Evolutionary conservation across 2,113 vertebrate genomes (phyloP).

Genomic region (Cariama cristata): DNA sequence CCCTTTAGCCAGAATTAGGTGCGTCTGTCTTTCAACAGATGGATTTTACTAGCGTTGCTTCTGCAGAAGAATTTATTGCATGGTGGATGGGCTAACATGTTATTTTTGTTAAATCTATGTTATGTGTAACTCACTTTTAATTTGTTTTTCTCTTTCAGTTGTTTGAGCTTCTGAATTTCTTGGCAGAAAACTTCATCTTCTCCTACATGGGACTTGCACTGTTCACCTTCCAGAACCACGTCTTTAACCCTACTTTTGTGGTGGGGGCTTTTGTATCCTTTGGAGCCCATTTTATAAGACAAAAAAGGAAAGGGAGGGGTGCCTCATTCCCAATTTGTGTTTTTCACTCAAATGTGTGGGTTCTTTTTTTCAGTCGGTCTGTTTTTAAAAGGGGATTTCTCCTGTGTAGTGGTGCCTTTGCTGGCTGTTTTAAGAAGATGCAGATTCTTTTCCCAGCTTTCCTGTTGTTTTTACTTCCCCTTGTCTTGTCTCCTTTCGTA

Average conservation of each 20-base stretch:
- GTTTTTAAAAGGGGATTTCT: conserved; percentile 18
- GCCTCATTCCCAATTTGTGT: not conserved
- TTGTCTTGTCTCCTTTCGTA: not conserved
- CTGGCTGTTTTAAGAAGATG: not conserved
- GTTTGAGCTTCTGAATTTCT: conserved; percentile 97
- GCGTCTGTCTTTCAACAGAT: not conserved
- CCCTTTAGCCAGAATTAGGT: not conserved
- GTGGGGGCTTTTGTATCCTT: conserved; percentile 97
- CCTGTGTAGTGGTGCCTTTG: not conserved
- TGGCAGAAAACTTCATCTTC: conserved; percentile 99
- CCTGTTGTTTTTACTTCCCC: not conserved
- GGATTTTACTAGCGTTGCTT: not conserved
- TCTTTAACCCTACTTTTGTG: conserved; percentile 95
- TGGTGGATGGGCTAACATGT: not conserved
- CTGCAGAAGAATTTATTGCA: not conserved
- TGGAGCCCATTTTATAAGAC: not conserved
- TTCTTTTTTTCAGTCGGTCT: not conserved
- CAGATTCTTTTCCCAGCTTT: not conserved
- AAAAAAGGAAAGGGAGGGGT: not conserved
- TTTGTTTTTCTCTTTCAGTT: conserved; percentile 81
- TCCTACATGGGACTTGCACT: conserved; percentile 98
- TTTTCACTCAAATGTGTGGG: not conserved
- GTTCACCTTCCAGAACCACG: conserved; percentile 97
- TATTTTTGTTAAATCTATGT: not conserved
- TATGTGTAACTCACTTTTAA: not conserved